Evolutionary conservation across 2,888 invertebrate species (phyloP).

Genomic region (Dolichopus griseipennis): DNA sequence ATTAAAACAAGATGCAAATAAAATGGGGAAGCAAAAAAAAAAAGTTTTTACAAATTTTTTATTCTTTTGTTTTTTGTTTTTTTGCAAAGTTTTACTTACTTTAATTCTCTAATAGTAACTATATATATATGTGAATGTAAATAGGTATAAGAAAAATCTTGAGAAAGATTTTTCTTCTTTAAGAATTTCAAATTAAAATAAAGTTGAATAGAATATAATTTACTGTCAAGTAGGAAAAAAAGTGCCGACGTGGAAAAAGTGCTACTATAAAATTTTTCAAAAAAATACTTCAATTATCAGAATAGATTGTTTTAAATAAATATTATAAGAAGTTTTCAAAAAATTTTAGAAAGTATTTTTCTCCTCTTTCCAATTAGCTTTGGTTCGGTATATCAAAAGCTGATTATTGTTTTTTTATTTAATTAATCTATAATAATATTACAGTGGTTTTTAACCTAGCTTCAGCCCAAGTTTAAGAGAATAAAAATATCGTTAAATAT

Average conservation of each 20-base stretch:
- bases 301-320: too few species aligned
- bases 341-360: too few species aligned
- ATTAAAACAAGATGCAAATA: neutral
- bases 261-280: too few species aligned
- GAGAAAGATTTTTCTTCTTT: neutral
- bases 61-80: neutral
- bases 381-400: too few species aligned
- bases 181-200: slow-evolving; percentile 4
- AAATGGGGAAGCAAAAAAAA: neutral
- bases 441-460: too few species aligned
- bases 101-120: neutral
- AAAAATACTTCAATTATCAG: too few species aligned
- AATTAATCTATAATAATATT: too few species aligned
- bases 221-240: neutral
- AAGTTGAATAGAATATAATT: neutral
- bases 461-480: too few species aligned
- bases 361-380: too few species aligned
- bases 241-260: neutral
- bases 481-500: too few species aligned
- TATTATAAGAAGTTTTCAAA: too few species aligned
- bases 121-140: neutral
- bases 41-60: neutral
- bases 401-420: too few species aligned
- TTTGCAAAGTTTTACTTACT: neutral
- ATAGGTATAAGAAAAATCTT: neutral